A percentile compares a stretch with the other conserved stretches of the same genome.
Evolutionary conservation across 2,797 vertebrate genomes (phyloP).

Genomic region (Tadarida brasiliensis): DNA sequence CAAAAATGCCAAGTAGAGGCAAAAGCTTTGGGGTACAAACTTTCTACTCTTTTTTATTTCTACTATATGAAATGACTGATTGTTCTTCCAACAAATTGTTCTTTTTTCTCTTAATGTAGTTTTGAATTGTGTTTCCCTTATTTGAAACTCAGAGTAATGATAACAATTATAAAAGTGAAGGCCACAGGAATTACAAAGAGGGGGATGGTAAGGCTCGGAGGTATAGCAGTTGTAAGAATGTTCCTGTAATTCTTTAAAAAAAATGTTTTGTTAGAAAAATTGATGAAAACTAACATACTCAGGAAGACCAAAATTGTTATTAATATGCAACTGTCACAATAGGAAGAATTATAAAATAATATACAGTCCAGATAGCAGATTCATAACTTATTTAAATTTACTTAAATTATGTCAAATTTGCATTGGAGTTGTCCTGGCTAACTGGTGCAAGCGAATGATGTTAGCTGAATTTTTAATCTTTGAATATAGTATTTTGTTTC

Average conservation of each 20-base stretch:
- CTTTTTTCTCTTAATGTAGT: background rate
- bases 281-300: conserved; percentile 32
- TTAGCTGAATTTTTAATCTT: conserved; percentile 34
- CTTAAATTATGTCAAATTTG: conserved; percentile 1
- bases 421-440: background rate
- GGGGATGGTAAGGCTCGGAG: background rate
- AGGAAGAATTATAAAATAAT: background rate
- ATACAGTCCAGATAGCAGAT: background rate
- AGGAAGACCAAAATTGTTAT: background rate
- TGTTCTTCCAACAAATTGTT: background rate
- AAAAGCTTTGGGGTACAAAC: background rate
- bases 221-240: background rate
- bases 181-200: background rate
- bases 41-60: background rate
- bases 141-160: background rate
- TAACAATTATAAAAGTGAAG: background rate
- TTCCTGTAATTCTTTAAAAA: conserved; percentile 21
- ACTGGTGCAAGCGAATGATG: conserved; percentile 12
- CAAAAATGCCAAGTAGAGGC: background rate
- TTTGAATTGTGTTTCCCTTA: background rate
- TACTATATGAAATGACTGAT: background rate
- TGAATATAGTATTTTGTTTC: background rate
- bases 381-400: conserved; percentile 17
- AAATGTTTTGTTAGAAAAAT: background rate
- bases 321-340: conserved; percentile 22